Evolutionary conservation across 1,140 invertebrate genomes (phyloP).

Genomic region (Gonatopus flavifemur): DNA sequence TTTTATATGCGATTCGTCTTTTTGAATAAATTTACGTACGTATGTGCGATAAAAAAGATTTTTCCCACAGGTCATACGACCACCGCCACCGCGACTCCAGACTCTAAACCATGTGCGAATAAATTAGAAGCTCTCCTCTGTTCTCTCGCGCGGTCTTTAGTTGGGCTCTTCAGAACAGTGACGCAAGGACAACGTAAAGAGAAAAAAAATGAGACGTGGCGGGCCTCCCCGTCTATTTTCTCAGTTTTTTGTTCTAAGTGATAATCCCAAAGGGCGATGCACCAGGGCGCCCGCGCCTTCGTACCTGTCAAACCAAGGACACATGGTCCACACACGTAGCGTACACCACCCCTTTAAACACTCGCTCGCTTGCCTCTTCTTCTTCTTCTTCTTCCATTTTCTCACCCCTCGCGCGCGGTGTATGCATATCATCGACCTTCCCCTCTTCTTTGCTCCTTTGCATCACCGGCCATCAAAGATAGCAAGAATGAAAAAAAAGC

Average conservation of each 20-base stretch:
- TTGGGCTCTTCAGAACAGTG: too few relatives aligned
- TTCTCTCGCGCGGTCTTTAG: not conserved
- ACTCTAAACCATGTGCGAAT: slow-evolving; percentile 17
- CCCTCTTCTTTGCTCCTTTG: too few relatives aligned
- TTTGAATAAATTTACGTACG: too few relatives aligned
- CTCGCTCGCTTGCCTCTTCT: not conserved
- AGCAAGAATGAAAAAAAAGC: slow-evolving; percentile 3
- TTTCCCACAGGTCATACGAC: slow-evolving; percentile 23
- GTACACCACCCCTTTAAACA: slow-evolving; percentile 8
- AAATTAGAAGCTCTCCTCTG: slow-evolving; percentile 22
- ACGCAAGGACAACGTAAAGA: not conserved
- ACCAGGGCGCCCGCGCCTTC: slow-evolving; percentile 17
- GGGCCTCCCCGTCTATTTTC: not conserved
- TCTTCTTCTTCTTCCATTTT: not conserved
- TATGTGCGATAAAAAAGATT: too few relatives aligned
- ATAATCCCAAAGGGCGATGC: slow-evolving; percentile 30
- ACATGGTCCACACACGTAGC: not conserved
- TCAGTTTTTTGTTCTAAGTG: slow-evolving; percentile 22
- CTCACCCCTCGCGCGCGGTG: not conserved
- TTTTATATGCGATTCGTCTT: too few relatives aligned
- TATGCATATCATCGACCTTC: slow-evolving; percentile 27
- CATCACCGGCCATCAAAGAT: slow-evolving; percentile 3
- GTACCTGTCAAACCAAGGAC: slow-evolving; percentile 6
- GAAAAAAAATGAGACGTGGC: not conserved
- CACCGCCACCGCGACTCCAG: not conserved